Conservation (phyloP, 2,797 vertebrate species). For the Phoxinus dragarum region DNA sequence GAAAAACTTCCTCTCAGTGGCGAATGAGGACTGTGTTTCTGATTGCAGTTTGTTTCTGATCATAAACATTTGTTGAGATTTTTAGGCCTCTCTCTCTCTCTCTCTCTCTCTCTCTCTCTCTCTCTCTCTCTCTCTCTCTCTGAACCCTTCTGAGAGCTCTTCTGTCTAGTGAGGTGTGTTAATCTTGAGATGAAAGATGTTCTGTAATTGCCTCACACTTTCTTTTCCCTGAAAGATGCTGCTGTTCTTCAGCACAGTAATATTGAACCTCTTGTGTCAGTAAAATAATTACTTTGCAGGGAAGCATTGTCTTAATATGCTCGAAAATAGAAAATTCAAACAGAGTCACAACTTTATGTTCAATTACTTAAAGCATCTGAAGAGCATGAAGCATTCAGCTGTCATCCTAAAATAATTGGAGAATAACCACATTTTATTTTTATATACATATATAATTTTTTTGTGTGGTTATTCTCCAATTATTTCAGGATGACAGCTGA, state of each 20-base stretch:
- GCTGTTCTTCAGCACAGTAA: conserved; percentile 39
- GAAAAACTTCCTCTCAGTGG: conserved; percentile 14
- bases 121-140: conserved; percentile 45
- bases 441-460: neutral
- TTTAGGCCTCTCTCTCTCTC: conserved; percentile 62
- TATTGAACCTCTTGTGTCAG: conserved; percentile 43
- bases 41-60: conserved; percentile 68
- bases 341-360: too few species aligned
- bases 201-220: conserved; percentile 41
- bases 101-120: conserved; percentile 25
- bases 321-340: neutral
- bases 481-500: too few species aligned
- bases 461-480: too few species aligned
- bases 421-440: too few species aligned
- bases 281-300: conserved; percentile 46
- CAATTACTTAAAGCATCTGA: too few species aligned
- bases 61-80: conserved; percentile 61
- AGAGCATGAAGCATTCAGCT: too few species aligned
- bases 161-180: conserved; percentile 53
- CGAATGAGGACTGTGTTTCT: conserved; percentile 15
- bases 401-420: too few species aligned
- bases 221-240: conserved; percentile 47
- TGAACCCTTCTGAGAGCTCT: conserved; percentile 49
- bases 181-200: conserved; percentile 57
- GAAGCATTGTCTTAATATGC: neutral